phyloP scores from a whole-genome alignment of 2,888 invertebrate genomes.

The Belgica antarctica region DNA sequence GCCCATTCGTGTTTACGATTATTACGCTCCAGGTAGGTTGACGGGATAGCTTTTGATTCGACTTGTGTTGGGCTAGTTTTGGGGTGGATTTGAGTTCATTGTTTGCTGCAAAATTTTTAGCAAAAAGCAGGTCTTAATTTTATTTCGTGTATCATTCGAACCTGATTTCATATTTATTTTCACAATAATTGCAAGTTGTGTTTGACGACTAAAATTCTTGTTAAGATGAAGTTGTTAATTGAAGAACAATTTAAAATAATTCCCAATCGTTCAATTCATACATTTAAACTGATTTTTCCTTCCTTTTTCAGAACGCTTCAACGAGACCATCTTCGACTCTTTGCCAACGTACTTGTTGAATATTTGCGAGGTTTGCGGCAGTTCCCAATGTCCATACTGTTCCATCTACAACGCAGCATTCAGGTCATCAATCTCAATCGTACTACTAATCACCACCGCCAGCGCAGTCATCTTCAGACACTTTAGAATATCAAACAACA shows the following conservation, averaged over 20 bases:
- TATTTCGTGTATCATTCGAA: too few relatives aligned
- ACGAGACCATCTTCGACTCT: slow-evolving; percentile 87
- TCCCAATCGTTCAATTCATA: slow-evolving; percentile 14
- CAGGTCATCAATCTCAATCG: slow-evolving; percentile 45
- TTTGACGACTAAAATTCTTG: too few relatives aligned
- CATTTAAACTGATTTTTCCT: slow-evolving; percentile 44
- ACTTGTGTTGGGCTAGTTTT: background rate
- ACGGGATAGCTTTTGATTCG: slow-evolving; percentile 33
- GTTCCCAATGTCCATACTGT: slow-evolving; percentile 91
- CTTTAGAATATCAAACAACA: slow-evolving; percentile 41
- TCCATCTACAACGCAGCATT: slow-evolving; percentile 73
- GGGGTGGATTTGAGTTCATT: slow-evolving; percentile 17
- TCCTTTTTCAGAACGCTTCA: slow-evolving; percentile 74
- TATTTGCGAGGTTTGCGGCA: slow-evolving; percentile 92
- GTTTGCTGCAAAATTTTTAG: too few relatives aligned
- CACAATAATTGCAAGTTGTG: too few relatives aligned
- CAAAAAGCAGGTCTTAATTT: too few relatives aligned
- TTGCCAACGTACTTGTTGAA: slow-evolving; percentile 81
- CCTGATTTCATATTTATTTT: slow-evolving; percentile 28
- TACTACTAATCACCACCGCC: slow-evolving; percentile 45
- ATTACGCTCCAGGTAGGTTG: slow-evolving; percentile 84
- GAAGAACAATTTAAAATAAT: slow-evolving; percentile 23
- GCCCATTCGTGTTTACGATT: slow-evolving; percentile 88
- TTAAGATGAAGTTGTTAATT: slow-evolving; percentile 3
- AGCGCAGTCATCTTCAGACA: slow-evolving; percentile 45